Base-by-base conservation (phyloP, 2,888 invertebrate species). In the Euspilapteryx auroguttella region DNA sequence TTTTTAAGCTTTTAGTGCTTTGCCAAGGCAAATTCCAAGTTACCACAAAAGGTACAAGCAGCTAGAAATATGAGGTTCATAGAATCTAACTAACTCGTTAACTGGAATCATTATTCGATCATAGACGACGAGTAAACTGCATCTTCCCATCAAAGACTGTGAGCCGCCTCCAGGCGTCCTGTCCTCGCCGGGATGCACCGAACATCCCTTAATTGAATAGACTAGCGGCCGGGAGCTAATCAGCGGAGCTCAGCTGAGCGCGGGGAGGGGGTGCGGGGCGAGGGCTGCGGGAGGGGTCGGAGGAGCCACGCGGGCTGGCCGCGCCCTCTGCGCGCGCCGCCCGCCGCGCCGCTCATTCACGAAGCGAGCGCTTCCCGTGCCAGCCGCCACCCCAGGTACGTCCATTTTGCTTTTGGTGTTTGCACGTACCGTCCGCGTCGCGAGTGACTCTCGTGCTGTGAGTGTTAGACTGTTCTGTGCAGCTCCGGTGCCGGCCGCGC, bases 301-400 rank as follows among this genome's bases (percentile, higher is more conserved):
- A 50, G 76, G 76, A 77, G 71, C 69, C 71, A 69, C 71, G 73
- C 71, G 62, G 73, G 64, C 71, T 71, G 52, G 71, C 66, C 81
- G 81, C 81, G 81, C 82, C 75, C 76, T 77, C 66, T 69, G 71
- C 75, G 76, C 79, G 80, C 77, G 79, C 78, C 79, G 78, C 64
- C 56, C 55, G 56, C 66, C 78, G 76, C 49, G 55, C 47, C 47
- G 57, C 71, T 71, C 75, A 76, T 68, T 75, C 73, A 71, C 69
- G 73, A 73, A 61, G 64, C 66, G 57, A 66, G 64, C 65, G 66
- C 64, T 64, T 62, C 62, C 64, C 52, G 64, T 64, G 48, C 62
- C 69, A 64, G 75, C 69, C 69, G 73, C 65, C 59, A 64, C 63
- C 62, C 66, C 71, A 71, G 73, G 71, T 71, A 73, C 62, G 71